Percentiles rank a stretch among this genome's conserved stretches.
These are phyloP conservation scores for Pyrgus malvae DNA, from an alignment of 2,888 invertebrate species.

Conservation along the genomic window DNA sequence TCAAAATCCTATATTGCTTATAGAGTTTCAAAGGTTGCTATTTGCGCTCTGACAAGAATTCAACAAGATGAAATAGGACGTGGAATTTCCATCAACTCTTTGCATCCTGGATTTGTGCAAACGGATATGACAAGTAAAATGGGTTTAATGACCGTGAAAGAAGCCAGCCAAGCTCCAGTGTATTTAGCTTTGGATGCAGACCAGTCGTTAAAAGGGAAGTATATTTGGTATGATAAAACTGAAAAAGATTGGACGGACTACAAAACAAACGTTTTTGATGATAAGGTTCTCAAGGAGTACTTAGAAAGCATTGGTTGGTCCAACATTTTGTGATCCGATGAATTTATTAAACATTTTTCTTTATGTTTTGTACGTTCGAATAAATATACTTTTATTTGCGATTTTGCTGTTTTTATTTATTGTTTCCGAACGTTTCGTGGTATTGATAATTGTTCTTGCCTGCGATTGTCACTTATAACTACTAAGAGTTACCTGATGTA, in stretches of 20 bases:
- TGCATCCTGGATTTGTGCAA: constrained; percentile 63
- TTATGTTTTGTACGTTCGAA: no score
- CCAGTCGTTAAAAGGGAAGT: constrained; percentile 83
- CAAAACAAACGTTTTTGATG: constrained; percentile 33
- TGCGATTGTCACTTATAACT: no score
- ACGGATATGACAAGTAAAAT: constrained; percentile 77
- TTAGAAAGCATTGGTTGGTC: neutral
- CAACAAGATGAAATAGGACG: constrained; percentile 53
- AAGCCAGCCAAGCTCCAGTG: constrained; percentile 78
- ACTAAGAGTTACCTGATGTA: no score
- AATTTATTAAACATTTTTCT: no score
- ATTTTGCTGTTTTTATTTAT: no score
- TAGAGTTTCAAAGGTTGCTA: constrained; percentile 67
- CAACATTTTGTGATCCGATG: no score
- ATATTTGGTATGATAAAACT: constrained; percentile 83
- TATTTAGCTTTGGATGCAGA: constrained; percentile 84
- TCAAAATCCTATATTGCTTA: constrained; percentile 71
- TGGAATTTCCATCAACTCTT: constrained; percentile 67
- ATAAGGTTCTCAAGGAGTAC: neutral
- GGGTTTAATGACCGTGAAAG: constrained; percentile 81
- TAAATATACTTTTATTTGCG: no score
- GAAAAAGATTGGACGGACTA: constrained; percentile 83
- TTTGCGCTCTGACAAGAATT: constrained; percentile 65
- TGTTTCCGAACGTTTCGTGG: no score
- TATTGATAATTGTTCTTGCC: no score